phyloP scores from a whole-genome alignment of 2,797 vertebrate species.

The Molossus alvarezi region DNA sequence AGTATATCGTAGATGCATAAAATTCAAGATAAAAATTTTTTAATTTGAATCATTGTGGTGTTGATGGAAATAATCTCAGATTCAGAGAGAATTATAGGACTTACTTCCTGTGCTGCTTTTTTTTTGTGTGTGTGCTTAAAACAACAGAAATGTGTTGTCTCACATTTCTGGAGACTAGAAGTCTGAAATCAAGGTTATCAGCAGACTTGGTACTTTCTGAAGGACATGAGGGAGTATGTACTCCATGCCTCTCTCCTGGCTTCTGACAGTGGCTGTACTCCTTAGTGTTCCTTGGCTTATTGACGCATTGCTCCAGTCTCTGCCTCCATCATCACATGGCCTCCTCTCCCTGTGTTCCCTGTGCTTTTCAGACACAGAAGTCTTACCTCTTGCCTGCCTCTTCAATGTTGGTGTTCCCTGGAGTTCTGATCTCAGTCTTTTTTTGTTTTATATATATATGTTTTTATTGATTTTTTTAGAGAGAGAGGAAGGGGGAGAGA shows the following conservation, averaged over 20 bases:
- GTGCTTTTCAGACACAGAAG: background rate
- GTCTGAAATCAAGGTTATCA: background rate
- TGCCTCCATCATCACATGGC: background rate
- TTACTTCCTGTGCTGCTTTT: background rate
- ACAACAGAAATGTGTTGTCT: background rate
- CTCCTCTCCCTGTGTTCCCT: background rate
- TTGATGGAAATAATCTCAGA: conserved; percentile 3
- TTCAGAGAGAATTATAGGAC: background rate
- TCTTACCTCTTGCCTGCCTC: background rate
- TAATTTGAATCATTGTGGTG: background rate
- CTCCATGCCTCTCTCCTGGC: background rate
- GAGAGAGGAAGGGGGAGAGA: no score
- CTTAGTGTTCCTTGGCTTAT: background rate
- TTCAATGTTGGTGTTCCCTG: background rate
- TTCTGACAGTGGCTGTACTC: background rate
- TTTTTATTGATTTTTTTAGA: no score
- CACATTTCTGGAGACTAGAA: background rate
- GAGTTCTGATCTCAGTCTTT: background rate
- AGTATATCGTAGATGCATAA: background rate
- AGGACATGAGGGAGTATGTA: background rate
- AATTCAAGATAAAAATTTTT: conserved; percentile 1
- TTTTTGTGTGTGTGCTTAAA: background rate
- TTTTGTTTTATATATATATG: no score
- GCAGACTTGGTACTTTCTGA: background rate
- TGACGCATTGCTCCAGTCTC: background rate